Evolutionary conservation across 2,797 vertebrate species (phyloP), one percentile per base, ranked within the genome.

Genomic region (Acanthis flammea): DNA sequence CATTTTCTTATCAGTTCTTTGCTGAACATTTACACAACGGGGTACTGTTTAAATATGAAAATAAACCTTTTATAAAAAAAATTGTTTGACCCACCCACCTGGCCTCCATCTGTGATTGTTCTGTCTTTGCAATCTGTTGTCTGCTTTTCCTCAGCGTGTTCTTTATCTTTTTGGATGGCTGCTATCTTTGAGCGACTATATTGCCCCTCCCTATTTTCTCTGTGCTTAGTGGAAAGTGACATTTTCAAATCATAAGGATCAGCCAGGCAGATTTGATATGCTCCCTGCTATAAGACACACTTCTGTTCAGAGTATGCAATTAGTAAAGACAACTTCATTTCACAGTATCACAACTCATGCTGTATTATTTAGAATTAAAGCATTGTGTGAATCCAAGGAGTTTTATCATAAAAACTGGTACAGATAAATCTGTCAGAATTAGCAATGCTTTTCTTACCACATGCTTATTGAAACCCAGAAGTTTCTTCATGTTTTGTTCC

Each of bases 161-260:
- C 96, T 98, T 98, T 98, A 98, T 98, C 96, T 97, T 98, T 98
- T 98, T 96, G 98, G 98, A 98, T 96, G 97, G 92, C 95, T 98
- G 93, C 96, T 98, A 96, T 98, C 97, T 98, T 97, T 97, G 95
- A 96, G 95, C 7, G 66, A 91, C 92, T 96, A 98, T 93, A 76
- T 80, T 83, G 73, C 70, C 55, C 94, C 94, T 95, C 67, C 82
- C 86, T 78, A 3, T 95, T 92, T 95, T 88, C 86, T 96, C 73
- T 97, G 87, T 92, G 91, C 83, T 98, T 96, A 95, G 95, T 96
- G 94, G 80, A 88, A 96, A 97, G 58, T 70, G 86, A 98, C 98
- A 97, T 97, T 98, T 98, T 96, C 96, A 97, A 97, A 97, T 98
- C 96, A 93, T 96, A 95, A 97, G 91, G 68, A 96, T 97, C 97